These are phyloP conservation scores for Nasalis larvatus DNA, from an alignment of 2,113 vertebrate genomes.

Conservation along the genomic window DNA sequence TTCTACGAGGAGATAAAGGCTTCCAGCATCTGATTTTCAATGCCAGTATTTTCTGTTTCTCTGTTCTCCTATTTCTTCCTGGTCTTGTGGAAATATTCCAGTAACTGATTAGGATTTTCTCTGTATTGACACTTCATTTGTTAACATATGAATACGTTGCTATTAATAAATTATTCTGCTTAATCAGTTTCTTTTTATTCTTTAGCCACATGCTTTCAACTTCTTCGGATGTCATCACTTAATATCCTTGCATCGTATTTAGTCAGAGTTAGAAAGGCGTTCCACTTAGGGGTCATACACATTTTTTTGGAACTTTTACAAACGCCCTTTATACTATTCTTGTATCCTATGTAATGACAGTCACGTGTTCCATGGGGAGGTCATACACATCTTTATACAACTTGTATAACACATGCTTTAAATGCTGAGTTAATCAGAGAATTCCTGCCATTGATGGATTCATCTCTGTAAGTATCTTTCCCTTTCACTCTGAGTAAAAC, in stretches of 20 bases:
- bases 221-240: neutral
- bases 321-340: neutral
- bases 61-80: neutral
- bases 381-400: neutral
- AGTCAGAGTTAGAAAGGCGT: neutral
- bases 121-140: neutral
- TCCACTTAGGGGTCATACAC: neutral
- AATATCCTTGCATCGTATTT: neutral
- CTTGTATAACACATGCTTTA: neutral
- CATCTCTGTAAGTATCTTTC: neutral
- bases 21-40: neutral
- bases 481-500: neutral
- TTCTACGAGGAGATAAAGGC: neutral
- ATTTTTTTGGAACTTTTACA: neutral
- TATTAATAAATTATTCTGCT: neutral
- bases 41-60: neutral
- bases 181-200: neutral
- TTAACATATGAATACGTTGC: neutral
- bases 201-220: neutral
- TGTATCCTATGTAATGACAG: neutral
- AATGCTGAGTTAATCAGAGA: neutral
- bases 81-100: neutral
- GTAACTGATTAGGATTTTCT: neutral
- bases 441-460: neutral
- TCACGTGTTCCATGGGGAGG: neutral